Evolutionary conservation across 2,888 invertebrate genomes (phyloP).

Genomic region (Eristalinus sepulchralis): DNA sequence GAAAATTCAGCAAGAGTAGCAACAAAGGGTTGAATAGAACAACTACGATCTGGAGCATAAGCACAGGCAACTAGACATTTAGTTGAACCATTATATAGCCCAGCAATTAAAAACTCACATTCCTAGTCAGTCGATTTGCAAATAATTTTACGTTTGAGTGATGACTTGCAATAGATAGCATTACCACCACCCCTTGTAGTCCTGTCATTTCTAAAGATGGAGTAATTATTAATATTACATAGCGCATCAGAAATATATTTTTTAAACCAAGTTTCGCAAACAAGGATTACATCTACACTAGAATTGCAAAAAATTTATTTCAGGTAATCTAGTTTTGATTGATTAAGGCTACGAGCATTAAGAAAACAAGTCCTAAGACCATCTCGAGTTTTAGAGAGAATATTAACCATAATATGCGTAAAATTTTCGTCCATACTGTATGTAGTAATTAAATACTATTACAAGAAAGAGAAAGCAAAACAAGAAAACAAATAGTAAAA

Average conservation of each 20-base stretch:
- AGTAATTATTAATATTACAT: background rate
- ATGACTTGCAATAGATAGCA: background rate
- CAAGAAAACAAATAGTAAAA: no score
- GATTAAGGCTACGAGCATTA: slow-evolving; percentile 1
- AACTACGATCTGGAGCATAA: background rate
- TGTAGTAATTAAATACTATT: background rate
- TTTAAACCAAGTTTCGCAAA: background rate
- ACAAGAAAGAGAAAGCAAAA: background rate
- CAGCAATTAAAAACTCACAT: slow-evolving; percentile 6
- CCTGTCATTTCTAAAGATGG: background rate
- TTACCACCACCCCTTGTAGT: background rate
- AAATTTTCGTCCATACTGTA: background rate
- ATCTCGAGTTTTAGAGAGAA: background rate
- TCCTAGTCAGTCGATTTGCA: background rate
- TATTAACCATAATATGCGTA: background rate
- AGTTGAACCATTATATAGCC: background rate
- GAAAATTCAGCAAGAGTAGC: no score
- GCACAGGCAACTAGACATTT: slow-evolving; percentile 7
- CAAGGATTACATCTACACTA: background rate
- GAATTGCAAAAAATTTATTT: background rate
- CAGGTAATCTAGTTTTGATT: background rate
- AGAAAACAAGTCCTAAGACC: background rate
- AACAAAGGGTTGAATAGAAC: background rate
- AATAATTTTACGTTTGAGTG: background rate
- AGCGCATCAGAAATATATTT: background rate